Evolutionary conservation across 1,140 invertebrate genomes (phyloP), one percentile per base, ranked within the genome.

Genomic region (Diachasmimorpha longicaudata): DNA sequence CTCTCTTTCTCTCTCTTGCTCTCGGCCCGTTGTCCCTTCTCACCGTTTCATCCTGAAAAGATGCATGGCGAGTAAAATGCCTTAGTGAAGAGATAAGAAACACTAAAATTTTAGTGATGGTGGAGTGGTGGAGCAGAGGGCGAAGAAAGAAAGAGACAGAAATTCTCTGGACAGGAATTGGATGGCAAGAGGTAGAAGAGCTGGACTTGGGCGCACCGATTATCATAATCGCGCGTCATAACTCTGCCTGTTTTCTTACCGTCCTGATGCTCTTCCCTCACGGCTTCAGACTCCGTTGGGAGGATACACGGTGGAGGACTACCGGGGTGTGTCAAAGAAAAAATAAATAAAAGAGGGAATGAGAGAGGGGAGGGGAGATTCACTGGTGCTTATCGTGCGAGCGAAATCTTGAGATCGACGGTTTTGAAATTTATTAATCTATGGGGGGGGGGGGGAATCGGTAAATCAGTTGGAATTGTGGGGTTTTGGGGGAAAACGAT

Each of bases 161-260:
- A 73, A 48, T 68, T n/a, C 70, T 14, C 19, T 52, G 31, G 70
- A 75, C 48, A 52, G 36, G 52, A 72, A 42, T 21, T 58, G 19
- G 44, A 55, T 44, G 37, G 72, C 31, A 37, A 58, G 58, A 37
- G 23, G 8, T 42, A 75, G 74, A 69, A 48, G 63, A 55, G 14
- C 70, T 70, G 78, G 82, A 83, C 82, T 81, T 78, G 82, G 80
- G 82, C 13, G 39, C 14, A 81, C 79, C 86, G 86, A 88, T 88
- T 88, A 88, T 88, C 85, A 88, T 88, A 88, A 88, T 88, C 86
- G 83, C 85, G 84, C 86, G 82, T 88, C 85, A 86, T 87, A 88
- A 88, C 85, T 87, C 85, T 85, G 83, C 79, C 72, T 83, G 81
- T 83, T 82, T 83, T 63, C 25, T 63, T 52, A 42, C 44, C 70